These are phyloP conservation scores for Heloderma charlesbogerti DNA, from an alignment of 2,113 vertebrate genomes.

Conservation along the genomic window DNA sequence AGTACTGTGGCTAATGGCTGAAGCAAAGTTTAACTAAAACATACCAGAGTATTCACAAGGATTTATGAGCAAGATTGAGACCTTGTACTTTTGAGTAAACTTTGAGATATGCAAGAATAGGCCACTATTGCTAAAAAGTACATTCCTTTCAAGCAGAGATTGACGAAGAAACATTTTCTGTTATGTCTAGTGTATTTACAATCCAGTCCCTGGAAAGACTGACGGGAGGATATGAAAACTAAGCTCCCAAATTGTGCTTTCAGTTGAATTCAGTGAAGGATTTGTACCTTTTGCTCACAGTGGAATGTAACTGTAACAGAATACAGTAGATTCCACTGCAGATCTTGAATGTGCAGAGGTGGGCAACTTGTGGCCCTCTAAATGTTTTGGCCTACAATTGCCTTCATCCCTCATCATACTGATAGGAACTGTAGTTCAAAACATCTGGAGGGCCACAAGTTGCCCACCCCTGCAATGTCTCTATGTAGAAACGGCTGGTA, in stretches of 20 bases:
- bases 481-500: not conserved
- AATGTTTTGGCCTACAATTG: too few species aligned
- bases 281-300: not conserved
- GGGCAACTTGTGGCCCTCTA: too few species aligned
- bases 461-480: too few species aligned
- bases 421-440: too few species aligned
- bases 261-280: too few species aligned
- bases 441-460: too few species aligned
- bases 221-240: not conserved
- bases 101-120: not conserved
- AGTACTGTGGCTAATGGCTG: not conserved
- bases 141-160: not conserved
- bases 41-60: not conserved
- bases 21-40: not conserved
- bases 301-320: too few species aligned
- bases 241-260: not conserved
- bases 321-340: not conserved
- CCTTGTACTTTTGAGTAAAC: not conserved
- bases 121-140: not conserved
- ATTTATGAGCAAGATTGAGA: not conserved
- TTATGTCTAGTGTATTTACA: not conserved
- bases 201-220: not conserved
- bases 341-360: not conserved
- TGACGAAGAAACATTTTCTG: not conserved
- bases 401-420: too few species aligned